Evolutionary conservation across 2,797 vertebrate genomes (phyloP).

Genomic region (Nyctibius grandis): DNA sequence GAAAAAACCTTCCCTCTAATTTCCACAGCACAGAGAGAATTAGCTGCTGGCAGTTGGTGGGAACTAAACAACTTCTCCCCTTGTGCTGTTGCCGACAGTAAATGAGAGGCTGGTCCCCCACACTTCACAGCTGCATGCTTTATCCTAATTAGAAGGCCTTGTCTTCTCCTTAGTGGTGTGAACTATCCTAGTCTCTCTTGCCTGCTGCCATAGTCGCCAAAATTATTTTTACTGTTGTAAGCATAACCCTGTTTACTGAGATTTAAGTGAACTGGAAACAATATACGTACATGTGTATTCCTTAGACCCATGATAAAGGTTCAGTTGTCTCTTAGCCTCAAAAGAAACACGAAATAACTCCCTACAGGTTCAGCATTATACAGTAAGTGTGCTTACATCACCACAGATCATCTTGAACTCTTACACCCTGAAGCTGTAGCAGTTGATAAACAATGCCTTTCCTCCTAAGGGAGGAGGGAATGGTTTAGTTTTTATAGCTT

Average conservation of each 20-base stretch:
- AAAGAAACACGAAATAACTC: not conserved
- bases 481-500: not conserved
- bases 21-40: not conserved
- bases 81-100: not conserved
- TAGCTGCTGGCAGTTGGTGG: not conserved
- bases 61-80: not conserved
- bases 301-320: not conserved
- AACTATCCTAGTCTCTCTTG: not conserved
- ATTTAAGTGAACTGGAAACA: not conserved
- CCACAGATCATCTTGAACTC: not conserved
- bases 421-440: not conserved
- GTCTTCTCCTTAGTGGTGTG: not conserved
- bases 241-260: not conserved
- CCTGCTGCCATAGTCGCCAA: not conserved
- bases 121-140: not conserved
- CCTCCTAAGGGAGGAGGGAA: not conserved
- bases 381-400: not conserved
- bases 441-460: not conserved
- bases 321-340: not conserved
- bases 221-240: not conserved
- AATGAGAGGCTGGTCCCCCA: fast-evolving
- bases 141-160: not conserved
- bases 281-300: not conserved
- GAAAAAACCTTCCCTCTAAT: not conserved
- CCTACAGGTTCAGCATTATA: not conserved